These are phyloP conservation scores for Gymnorhina tibicen DNA, from an alignment of 2,113 vertebrate genomes.

Conservation along the genomic window DNA sequence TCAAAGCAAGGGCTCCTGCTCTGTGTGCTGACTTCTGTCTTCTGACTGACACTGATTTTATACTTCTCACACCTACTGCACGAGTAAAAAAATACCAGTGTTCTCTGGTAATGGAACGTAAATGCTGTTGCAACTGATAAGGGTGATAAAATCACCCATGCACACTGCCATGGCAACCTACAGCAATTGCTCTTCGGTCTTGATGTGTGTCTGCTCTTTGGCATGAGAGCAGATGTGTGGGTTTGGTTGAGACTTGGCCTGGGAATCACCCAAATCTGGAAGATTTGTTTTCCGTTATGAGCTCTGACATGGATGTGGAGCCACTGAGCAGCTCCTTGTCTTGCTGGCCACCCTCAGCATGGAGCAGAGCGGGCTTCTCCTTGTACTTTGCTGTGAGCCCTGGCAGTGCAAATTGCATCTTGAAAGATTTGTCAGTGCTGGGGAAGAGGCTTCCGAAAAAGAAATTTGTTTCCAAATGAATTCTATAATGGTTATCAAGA, in stretches of 20 bases:
- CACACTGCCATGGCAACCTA: background rate
- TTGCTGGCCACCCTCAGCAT: background rate
- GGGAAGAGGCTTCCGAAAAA: background rate
- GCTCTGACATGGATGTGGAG: background rate
- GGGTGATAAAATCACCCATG: conserved; percentile 4
- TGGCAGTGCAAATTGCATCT: background rate
- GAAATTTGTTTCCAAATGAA: background rate
- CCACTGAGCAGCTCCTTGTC: background rate
- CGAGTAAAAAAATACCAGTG: background rate
- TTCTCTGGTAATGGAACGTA: background rate
- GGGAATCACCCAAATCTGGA: background rate
- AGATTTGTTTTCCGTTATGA: background rate
- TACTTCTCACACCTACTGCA: background rate
- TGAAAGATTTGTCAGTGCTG: fast-evolving
- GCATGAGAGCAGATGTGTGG: fast-evolving
- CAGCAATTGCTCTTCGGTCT: background rate
- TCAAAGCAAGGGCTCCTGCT: background rate
- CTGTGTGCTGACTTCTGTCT: background rate
- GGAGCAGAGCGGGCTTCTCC: background rate
- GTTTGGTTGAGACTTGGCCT: background rate
- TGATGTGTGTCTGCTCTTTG: background rate
- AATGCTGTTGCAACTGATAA: conserved; percentile 27
- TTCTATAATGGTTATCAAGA: background rate
- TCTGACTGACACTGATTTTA: background rate
- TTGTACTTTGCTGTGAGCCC: background rate